Evolutionary conservation across 2,797 vertebrate species (phyloP), one percentile per base, ranked within the genome.

Genomic region (Bryconaethiops microstoma): DNA sequence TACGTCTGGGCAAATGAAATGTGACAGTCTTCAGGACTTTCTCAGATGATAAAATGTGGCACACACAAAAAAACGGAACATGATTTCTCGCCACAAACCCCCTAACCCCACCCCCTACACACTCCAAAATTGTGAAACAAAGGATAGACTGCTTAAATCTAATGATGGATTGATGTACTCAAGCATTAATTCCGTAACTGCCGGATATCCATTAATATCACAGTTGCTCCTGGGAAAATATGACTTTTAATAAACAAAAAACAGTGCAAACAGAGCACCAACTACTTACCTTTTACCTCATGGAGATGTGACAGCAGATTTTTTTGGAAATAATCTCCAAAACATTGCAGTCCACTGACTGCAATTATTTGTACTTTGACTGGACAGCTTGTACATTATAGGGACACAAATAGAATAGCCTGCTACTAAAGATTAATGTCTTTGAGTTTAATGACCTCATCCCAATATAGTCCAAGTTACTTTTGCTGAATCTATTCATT

Each of bases 1-100:
- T 68, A 64, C 73, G 54, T 62, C 81, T n/a, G 1, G 63, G 59
- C 59, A 79, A 82, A 82, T 79, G 17, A 55, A 79, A 79, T 70
- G 74, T 79, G 80, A 79, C 83, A 82, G 67, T 79, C 54, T 79
- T 79, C 74, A 57, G 65, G 74, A 54, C 77, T 74, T 55, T 84
- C 52, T 79, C 35, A 72, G 67, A 76, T 79, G 74, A 82, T 82
- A 72, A 76, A 80, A 80, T 12, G 60, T 75, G 70, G 65, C 63
- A 79, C 42, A 68, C 39, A 72, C 48, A 54, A 59, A 78, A 52
- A 77, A 77, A 76, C 72, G 64, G 71, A 82, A 82, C 76, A 59
- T 60, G 16, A 76, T 72, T 68, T 59, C 62, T 50, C 59, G 45
- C 1, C 29, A 29, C 29, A 29, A 29, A 29, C 29, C 29, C 29